Evolutionary conservation across 2,888 invertebrate species (phyloP).

Genomic region (Agrochola macilenta): DNA sequence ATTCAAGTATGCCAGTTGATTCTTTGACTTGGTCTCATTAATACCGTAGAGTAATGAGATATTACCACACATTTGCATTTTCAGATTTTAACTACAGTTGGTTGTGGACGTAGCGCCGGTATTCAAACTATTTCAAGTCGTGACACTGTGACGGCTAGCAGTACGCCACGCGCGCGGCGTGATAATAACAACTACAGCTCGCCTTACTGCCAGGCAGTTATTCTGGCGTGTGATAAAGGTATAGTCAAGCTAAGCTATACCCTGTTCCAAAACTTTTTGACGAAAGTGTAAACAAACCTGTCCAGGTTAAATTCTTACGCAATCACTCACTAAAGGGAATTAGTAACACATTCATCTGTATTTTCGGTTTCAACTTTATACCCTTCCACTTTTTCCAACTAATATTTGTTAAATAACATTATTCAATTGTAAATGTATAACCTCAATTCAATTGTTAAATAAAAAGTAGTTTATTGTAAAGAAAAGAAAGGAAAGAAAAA

Average conservation of each 20-base stretch:
- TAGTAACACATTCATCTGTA: background rate
- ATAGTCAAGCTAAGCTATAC: background rate
- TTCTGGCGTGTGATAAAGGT: constrained; percentile 74
- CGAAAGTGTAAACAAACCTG: background rate
- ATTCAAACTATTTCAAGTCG: constrained; percentile 74
- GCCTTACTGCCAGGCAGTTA: constrained; percentile 74
- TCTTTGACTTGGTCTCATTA: too few relatives aligned
- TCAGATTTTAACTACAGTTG: constrained; percentile 77
- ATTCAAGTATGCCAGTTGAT: too few relatives aligned
- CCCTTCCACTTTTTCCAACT: background rate
- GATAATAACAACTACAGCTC: constrained; percentile 51
- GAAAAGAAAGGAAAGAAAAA: too few relatives aligned
- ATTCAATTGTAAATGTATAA: too few relatives aligned
- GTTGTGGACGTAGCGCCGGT: constrained; percentile 77
- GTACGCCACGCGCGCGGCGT: constrained; percentile 77
- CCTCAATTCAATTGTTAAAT: too few relatives aligned
- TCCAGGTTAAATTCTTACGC: background rate
- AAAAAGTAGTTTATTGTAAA: too few relatives aligned
- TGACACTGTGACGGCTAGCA: constrained; percentile 75
- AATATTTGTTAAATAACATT: background rate
- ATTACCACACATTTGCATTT: constrained; percentile 1
- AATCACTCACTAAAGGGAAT: background rate
- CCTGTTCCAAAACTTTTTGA: background rate
- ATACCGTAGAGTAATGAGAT: too few relatives aligned
- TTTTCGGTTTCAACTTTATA: background rate